Evolutionary conservation across 2,888 invertebrate species (phyloP).

Genomic region (Nipponacmea schrenckii): DNA sequence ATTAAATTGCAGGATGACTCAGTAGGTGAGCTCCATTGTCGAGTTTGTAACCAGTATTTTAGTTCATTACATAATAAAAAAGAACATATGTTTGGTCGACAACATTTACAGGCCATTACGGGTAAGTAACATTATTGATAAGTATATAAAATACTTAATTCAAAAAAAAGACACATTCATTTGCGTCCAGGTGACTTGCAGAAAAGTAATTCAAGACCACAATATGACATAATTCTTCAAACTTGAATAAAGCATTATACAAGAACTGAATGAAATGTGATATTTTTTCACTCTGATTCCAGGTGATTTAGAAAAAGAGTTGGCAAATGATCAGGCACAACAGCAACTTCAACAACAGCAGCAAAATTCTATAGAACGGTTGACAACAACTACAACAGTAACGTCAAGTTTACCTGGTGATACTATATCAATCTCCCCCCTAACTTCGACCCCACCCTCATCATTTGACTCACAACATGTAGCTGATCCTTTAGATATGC

Average conservation of each 20-base stretch:
- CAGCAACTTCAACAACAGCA: background rate
- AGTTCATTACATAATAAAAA: conserved; percentile 73
- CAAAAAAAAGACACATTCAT: too few species aligned
- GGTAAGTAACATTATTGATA: too few species aligned
- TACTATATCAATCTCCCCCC: background rate
- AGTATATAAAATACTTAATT: too few species aligned
- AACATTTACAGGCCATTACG: conserved; percentile 70
- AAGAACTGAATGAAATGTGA: too few species aligned
- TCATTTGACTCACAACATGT: conserved; percentile 12
- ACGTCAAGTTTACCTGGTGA: background rate
- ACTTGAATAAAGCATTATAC: too few species aligned
- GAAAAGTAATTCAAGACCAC: too few species aligned
- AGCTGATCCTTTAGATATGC: conserved; percentile 43
- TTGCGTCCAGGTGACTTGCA: too few species aligned
- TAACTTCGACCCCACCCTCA: background rate
- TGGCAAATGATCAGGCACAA: background rate
- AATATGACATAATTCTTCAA: too few species aligned
- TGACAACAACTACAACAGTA: background rate
- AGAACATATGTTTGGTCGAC: conserved; percentile 73
- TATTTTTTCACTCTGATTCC: background rate
- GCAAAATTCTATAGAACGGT: too few species aligned
- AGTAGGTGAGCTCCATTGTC: conserved; percentile 73
- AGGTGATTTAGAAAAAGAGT: background rate
- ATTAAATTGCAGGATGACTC: conserved; percentile 71
- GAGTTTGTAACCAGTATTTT: conserved; percentile 74